phyloP scores from a whole-genome alignment of 2,113 vertebrate species.

The Oncorhynchus gorbuscha region DNA sequence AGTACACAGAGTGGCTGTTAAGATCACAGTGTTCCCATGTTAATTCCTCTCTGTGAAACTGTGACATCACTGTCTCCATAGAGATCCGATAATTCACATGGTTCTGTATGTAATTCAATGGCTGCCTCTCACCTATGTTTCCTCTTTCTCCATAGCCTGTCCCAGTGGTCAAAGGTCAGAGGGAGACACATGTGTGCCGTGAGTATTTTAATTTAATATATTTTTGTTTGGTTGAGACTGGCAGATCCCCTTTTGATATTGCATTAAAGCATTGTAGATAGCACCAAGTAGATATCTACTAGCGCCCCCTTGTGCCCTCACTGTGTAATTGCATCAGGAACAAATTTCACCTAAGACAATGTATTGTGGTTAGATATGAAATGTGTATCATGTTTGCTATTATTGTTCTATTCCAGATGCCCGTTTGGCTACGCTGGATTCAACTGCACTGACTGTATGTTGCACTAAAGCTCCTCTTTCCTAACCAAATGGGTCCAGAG shows the following conservation, averaged over 20 bases:
- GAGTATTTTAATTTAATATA: conserved; percentile 48
- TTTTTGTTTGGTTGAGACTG: background rate
- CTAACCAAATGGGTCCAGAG: background rate
- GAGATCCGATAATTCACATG: too few relatives aligned
- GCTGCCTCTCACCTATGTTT: background rate
- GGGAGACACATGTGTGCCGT: conserved; percentile 43
- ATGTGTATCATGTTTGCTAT: background rate
- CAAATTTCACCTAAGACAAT: too few relatives aligned
- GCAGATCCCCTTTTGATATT: background rate
- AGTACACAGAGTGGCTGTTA: conserved; percentile 15
- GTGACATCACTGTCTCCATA: too few relatives aligned
- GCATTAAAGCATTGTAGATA: background rate
- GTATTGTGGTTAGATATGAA: background rate
- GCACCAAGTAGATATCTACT: background rate
- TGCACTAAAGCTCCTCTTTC: too few relatives aligned
- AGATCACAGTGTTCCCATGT: conserved; percentile 5
- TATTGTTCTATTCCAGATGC: conserved; percentile 59
- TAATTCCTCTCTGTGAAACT: background rate
- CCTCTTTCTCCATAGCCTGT: conserved; percentile 61
- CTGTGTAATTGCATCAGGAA: conserved; percentile 5
- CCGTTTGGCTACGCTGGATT: conserved; percentile 72
- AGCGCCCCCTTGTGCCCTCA: conserved; percentile 46
- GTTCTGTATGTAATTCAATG: too few relatives aligned
- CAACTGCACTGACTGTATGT: conserved; percentile 77
- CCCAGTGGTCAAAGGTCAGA: conserved; percentile 58